Conservation (phyloP, 2,888 invertebrate genomes). For the Rhagonycha lutea region DNA sequence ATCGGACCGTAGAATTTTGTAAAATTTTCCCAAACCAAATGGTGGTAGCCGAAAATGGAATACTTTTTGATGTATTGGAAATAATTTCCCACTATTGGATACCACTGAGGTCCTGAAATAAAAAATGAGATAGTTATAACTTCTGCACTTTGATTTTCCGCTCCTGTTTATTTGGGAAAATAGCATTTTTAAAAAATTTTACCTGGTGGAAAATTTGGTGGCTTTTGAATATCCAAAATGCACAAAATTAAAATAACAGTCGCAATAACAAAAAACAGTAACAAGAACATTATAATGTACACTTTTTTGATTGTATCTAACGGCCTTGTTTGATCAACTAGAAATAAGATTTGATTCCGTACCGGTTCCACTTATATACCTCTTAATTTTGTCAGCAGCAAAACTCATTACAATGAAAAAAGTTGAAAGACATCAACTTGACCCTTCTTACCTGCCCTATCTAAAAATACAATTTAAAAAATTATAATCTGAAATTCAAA, state of each 20-base stretch:
- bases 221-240: constrained; percentile 49
- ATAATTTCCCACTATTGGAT: constrained; percentile 61
- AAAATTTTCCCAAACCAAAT: constrained; percentile 65
- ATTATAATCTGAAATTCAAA: constrained; percentile 7
- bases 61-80: constrained; percentile 49
- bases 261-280: not conserved
- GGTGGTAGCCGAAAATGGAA: constrained; percentile 56
- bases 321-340: constrained; percentile 4
- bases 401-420: constrained; percentile 16
- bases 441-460: constrained; percentile 18
- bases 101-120: constrained; percentile 60
- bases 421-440: constrained; percentile 1
- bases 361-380: constrained; percentile 26
- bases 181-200: constrained; percentile 27
- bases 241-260: not conserved
- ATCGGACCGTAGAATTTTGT: constrained; percentile 65
- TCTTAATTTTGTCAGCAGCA: constrained; percentile 6
- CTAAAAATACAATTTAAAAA: constrained; percentile 20
- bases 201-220: constrained; percentile 61
- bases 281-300: not conserved
- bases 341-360: constrained; percentile 1
- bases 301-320: not conserved
- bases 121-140: not conserved
- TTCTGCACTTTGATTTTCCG: too few species aligned
- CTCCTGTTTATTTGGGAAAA: too few species aligned